Base-by-base conservation (phyloP, 1,140 invertebrate species). In the Goniozus legneri region DNA sequence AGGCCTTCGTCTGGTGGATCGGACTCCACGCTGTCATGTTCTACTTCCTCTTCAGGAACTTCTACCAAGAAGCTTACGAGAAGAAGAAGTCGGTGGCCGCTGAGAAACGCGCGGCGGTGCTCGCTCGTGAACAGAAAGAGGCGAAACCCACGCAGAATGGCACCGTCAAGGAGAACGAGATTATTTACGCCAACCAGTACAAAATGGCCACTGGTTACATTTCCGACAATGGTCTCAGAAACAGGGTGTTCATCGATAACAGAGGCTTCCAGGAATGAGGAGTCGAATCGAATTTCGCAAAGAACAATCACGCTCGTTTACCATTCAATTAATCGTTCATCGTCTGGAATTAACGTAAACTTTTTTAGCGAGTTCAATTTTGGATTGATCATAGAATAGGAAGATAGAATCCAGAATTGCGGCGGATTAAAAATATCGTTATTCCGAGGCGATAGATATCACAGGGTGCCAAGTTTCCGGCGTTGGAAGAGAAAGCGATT, bases 21-120 rank as follows among this genome's bases (percentile, higher is more conserved):
- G 80, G 85, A 56, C 70, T 83, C 30, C 89, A 91, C 64, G 86
- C 87, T 2, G 60, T 88, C 12, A 83, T 90, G 72, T 91, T 91
- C 73, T 86, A 85, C 58, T 83, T 87, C 73, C 77, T 91, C 34
- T 91, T 91, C 72, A 81, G 79, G 8, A 77, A 85, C 57, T 91
- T 91, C 69, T 91, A 91, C 73, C 78, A 81, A 31, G 78, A 85
- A 58, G 72, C 85, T 47, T 89, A 90, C 59, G 67, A 56, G 19
- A 79, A 74, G 54, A 72, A 60, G 22, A 37, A 57, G 27, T 2
- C 0, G 0, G 21, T 31, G 1, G 31, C 22, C 0, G 6, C 7
- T 0, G 22, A 20, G 4, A 27, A 39, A 7, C 50, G n/a, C n/a
- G n/a, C n/a, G 1, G 50, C 7, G 18, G 12, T 39, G 4, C 14